Evolutionary conservation across 2,888 invertebrate species (phyloP).

Genomic region (Sthenelais limicola): DNA sequence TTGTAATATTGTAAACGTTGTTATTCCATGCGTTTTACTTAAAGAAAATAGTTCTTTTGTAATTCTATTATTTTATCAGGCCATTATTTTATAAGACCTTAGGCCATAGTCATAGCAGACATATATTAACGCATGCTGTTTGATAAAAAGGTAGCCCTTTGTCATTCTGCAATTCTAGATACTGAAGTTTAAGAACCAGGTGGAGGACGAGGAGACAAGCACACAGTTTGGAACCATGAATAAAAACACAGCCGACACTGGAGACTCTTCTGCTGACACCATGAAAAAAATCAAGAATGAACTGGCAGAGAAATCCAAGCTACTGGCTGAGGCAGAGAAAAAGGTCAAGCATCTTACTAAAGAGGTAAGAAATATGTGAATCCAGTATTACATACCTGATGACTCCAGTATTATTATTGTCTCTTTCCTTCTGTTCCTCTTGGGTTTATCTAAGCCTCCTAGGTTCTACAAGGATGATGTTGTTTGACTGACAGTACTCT

Average conservation of each 20-base stretch:
- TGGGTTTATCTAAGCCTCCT: no score
- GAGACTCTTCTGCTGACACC: background rate
- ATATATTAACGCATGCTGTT: no score
- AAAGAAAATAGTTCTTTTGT: background rate
- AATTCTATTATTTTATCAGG: background rate
- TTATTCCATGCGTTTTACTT: background rate
- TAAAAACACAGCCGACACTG: background rate
- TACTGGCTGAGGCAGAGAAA: background rate
- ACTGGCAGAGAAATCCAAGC: background rate
- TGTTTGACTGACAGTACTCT: no score
- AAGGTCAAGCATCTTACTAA: background rate
- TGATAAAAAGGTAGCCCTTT: background rate
- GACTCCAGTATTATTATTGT: no score
- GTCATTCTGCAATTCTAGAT: background rate
- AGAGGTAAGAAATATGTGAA: no score
- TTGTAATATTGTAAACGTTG: no score
- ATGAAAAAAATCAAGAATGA: background rate
- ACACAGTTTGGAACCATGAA: slow-evolving; percentile 11
- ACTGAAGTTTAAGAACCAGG: background rate
- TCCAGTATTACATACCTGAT: no score
- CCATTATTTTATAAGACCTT: no score
- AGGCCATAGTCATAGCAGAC: no score
- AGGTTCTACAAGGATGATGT: no score
- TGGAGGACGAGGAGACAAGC: slow-evolving; percentile 13
- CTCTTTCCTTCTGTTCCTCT: no score